Base-by-base conservation (phyloP, 2,888 invertebrate species). In the Epirrhoe alternata region DNA sequence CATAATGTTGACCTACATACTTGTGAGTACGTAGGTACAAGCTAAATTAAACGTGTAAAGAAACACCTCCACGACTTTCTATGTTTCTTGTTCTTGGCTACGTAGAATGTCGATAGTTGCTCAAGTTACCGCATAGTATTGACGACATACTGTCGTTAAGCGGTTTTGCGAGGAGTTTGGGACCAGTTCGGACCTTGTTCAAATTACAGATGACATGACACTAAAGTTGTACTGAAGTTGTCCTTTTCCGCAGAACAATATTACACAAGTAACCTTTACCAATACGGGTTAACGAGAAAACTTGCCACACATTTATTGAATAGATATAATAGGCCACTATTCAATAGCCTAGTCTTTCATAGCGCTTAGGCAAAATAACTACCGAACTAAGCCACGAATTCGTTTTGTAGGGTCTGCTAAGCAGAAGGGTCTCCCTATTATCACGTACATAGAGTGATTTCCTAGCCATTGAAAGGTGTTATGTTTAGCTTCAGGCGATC, bases 91-190 rank as follows among this genome's bases (percentile, higher is more conserved):
- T 47, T 49, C 17, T 52, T 30, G 10, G 54, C 54, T 14, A 45
- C 51, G 35, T n/a, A n/a, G n/a, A n/a, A n/a, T n/a, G n/a, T 24
- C 10, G 47, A 42, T 58, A 55, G 59, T 60, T 53, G 50, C 24
- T 17, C 24, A 54, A 66, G 50, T 66, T 52, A 51, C 56, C 56
- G 56, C 65, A 51, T 31, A 50, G 52, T 66, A 66, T 65, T 61
- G 61, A 57, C 52, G 53, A 61, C 61, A 57, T 57, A 49, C 56
- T 61, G 50, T 58, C 54, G 66, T 66, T 62, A 57, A 54, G 61
- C 50, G 66, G 57, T 49, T 52, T 58, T 61, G 61, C 53, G 24
- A 49, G 52, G 42, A 57, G 56, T 53, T 61, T 52, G 49, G 61
- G 61, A 61, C 52, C 47, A 66, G 58, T 58, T 66, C 14, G 35